These are phyloP conservation scores for Chaitophorus viminalis DNA, from an alignment of 2,888 invertebrate species.

Conservation along the genomic window DNA sequence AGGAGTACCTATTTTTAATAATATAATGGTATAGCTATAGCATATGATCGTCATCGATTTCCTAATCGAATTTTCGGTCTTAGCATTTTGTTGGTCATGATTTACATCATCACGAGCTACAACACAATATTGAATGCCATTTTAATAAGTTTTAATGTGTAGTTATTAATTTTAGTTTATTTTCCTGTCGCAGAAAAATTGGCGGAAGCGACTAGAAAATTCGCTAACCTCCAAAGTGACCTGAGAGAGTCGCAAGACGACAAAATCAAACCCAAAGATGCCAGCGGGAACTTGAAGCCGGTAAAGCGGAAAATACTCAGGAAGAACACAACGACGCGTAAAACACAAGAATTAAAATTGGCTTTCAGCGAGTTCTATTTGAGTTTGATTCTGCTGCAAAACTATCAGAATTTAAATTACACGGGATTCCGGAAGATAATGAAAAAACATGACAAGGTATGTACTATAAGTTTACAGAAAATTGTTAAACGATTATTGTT, in stretches of 20 bases:
- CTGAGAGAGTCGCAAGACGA: constrained; percentile 71
- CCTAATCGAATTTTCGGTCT: too few species aligned
- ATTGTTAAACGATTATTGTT: too few species aligned
- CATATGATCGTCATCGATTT: too few species aligned
- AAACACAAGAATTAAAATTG: constrained; percentile 81
- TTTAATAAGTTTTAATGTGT: background rate
- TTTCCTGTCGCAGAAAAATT: constrained; percentile 80
- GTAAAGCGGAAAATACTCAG: constrained; percentile 71
- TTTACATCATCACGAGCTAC: too few species aligned
- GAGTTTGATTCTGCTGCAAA: constrained; percentile 94
- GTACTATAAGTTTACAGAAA: background rate
- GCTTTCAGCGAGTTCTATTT: constrained; percentile 99
- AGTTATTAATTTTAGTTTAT: background rate
- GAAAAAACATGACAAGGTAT: constrained; percentile 98
- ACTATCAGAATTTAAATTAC: constrained; percentile 97
- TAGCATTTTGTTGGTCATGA: too few species aligned
- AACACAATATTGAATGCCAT: too few species aligned
- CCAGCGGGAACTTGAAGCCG: constrained; percentile 63
- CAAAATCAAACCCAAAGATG: constrained; percentile 67
- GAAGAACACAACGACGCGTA: constrained; percentile 66
- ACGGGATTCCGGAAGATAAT: constrained; percentile 99
- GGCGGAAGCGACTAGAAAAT: constrained; percentile 96
- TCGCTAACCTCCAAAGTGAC: constrained; percentile 88
- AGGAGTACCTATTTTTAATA: too few species aligned
- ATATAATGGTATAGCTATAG: too few species aligned